phyloP scores from a whole-genome alignment of 2,797 vertebrate species.

The Petrocephalus schoutedeni region DNA sequence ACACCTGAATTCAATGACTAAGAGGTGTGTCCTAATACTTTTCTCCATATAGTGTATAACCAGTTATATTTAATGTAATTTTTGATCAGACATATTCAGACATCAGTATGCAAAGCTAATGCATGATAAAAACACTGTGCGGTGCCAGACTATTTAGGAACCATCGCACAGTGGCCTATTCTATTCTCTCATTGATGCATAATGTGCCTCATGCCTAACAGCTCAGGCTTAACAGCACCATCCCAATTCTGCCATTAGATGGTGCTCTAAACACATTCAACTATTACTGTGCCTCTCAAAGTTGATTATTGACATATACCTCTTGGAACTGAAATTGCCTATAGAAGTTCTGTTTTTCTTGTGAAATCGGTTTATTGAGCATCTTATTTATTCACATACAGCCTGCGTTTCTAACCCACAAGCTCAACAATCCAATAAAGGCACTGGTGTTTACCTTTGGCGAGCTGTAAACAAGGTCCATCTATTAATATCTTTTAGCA shows the following conservation, averaged over 20 bases:
- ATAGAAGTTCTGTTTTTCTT: background rate
- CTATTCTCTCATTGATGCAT: background rate
- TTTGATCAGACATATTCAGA: background rate
- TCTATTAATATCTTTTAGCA: background rate
- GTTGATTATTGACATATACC: background rate
- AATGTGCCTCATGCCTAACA: background rate
- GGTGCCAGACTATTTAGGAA: background rate
- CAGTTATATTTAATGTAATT: background rate
- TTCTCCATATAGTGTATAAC: background rate
- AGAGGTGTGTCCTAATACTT: background rate
- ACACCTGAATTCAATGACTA: background rate
- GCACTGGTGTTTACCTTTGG: background rate
- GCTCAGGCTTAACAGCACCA: background rate
- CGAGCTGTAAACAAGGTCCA: background rate
- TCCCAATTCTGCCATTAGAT: background rate
- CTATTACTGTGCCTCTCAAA: background rate
- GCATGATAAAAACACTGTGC: background rate
- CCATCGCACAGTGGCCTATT: background rate
- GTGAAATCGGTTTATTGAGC: background rate
- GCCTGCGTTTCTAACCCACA: background rate
- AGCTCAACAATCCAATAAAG: background rate
- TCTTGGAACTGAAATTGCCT: slow-evolving; percentile 2
- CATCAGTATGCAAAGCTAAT: background rate
- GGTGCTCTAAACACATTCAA: background rate
- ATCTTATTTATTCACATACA: background rate